A percentile compares a stretch with the other conserved stretches of the same genome.
phyloP scores from a whole-genome alignment of 2,113 vertebrate genomes.

The Holacanthus passer region DNA sequence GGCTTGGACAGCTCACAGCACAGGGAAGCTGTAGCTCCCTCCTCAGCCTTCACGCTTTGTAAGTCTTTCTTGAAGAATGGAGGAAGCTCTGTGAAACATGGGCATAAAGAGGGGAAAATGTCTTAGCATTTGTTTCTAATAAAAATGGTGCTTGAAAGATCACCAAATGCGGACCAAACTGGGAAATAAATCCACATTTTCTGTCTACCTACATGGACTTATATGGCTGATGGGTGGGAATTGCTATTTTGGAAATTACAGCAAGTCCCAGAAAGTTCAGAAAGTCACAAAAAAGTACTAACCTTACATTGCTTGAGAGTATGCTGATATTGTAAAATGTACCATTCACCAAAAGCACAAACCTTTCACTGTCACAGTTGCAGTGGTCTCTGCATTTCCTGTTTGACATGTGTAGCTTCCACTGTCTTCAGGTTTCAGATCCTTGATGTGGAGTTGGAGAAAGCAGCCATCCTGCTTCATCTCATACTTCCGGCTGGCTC shows the following conservation, averaged over 20 bases:
- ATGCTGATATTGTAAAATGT: not conserved
- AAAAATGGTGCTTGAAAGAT: not conserved
- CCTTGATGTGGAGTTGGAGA: conserved; percentile 60
- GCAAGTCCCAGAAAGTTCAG: not conserved
- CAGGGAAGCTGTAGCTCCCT: conserved; percentile 72
- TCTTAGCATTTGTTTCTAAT: not conserved
- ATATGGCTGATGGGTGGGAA: not conserved
- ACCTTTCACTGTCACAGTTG: conserved; percentile 60
- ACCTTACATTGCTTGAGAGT: not conserved
- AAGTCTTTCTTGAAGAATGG: conserved; percentile 18
- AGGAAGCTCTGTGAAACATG: not conserved
- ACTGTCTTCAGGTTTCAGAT: conserved; percentile 62
- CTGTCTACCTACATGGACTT: not conserved
- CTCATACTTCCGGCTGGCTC: conserved; percentile 59
- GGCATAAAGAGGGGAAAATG: not conserved
- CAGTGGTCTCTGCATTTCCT: conserved; percentile 54
- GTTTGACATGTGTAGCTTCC: conserved; percentile 68
- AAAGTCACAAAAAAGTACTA: not conserved
- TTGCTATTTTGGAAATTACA: not conserved
- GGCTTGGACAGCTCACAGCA: conserved; percentile 84
- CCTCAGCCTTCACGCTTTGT: conserved; percentile 68
- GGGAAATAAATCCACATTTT: not conserved
- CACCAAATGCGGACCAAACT: not conserved
- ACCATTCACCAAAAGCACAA: not conserved
- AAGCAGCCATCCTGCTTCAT: conserved; percentile 65